Evolutionary conservation across 2,113 vertebrate genomes (phyloP).

Genomic region (Lichenostomus cassidix): DNA sequence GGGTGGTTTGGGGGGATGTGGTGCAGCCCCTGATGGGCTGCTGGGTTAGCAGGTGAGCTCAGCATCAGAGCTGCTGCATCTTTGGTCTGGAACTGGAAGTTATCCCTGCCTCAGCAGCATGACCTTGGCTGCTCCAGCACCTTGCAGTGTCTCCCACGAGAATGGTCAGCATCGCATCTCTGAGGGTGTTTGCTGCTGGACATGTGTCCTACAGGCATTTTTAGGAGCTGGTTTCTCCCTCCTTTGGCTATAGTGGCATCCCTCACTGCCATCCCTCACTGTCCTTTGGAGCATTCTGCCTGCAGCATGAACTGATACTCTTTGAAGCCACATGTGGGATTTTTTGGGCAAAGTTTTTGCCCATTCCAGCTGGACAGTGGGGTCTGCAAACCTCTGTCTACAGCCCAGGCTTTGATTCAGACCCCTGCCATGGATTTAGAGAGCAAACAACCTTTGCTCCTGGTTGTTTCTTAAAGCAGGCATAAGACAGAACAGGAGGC

Average conservation of each 20-base stretch:
- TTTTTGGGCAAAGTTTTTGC: background rate
- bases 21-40: fast-evolving
- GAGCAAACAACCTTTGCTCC: background rate
- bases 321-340: background rate
- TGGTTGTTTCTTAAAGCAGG: background rate
- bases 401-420: background rate
- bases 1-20: background rate
- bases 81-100: background rate
- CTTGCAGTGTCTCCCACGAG: fast-evolving
- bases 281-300: background rate
- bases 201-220: background rate
- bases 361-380: fast-evolving
- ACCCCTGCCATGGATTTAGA: background rate
- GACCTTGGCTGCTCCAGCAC: background rate
- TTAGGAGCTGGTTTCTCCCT: background rate
- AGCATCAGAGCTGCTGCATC: background rate
- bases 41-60: background rate
- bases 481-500: background rate
- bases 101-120: background rate
- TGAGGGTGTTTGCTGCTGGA: fast-evolving
- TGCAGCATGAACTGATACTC: background rate
- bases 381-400: background rate
- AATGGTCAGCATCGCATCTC: background rate
- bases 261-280: background rate
- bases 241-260: background rate